Evolutionary conservation across 2,888 invertebrate species (phyloP).

Genomic region (Rhodophaea formosa): DNA sequence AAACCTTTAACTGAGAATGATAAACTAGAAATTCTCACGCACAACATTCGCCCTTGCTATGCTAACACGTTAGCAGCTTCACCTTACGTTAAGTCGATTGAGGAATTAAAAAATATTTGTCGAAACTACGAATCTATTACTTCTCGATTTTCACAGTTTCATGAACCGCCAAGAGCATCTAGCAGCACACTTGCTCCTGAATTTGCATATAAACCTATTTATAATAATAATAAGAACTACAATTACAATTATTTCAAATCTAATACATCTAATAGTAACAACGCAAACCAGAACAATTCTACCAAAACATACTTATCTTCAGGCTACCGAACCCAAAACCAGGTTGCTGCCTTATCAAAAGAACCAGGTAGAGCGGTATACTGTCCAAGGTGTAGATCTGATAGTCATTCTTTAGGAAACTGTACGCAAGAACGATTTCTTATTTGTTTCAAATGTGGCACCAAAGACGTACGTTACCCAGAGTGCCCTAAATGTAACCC

Average conservation of each 20-base stretch:
- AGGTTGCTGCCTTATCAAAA: background rate
- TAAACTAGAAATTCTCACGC: slow-evolving; percentile 30
- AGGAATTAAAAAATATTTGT: slow-evolving; percentile 18
- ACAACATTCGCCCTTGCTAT: slow-evolving; percentile 32
- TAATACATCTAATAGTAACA: slow-evolving; percentile 1
- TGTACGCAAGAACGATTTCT: slow-evolving; percentile 19
- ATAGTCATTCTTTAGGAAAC: slow-evolving; percentile 19
- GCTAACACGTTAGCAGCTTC: slow-evolving; percentile 21
- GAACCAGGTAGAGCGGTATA: slow-evolving; percentile 1
- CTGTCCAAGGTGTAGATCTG: slow-evolving; percentile 24
- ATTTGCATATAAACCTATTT: slow-evolving; percentile 20
- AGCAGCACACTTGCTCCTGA: slow-evolving; percentile 24
- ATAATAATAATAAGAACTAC: no score
- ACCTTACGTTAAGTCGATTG: slow-evolving; percentile 11
- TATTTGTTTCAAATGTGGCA: slow-evolving; percentile 29
- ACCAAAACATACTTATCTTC: slow-evolving; percentile 4
- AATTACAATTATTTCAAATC: background rate
- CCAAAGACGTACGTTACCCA: slow-evolving; percentile 23
- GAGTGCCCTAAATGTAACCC: slow-evolving; percentile 22
- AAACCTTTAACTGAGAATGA: slow-evolving; percentile 26
- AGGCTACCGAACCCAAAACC: background rate
- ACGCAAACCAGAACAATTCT: slow-evolving; percentile 14
- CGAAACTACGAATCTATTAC: no score
- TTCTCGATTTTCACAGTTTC: slow-evolving; percentile 20
- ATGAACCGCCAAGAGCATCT: slow-evolving; percentile 25